Evolutionary conservation across 2,888 invertebrate species (phyloP).

Genomic region (Pyrochroa serraticornis): DNA sequence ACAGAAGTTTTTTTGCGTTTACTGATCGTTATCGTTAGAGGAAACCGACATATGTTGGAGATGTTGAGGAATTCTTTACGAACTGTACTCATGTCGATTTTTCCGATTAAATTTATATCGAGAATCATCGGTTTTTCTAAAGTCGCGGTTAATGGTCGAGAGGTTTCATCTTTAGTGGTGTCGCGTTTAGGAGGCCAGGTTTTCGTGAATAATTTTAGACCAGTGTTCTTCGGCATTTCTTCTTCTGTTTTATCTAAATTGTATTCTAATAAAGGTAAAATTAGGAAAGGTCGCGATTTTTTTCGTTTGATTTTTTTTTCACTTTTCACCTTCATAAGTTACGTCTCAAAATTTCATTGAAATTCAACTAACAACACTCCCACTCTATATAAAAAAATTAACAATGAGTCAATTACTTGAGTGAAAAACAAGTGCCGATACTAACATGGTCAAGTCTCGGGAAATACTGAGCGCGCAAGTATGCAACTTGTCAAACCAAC

Average conservation of each 20-base stretch:
- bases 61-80: constrained; percentile 61
- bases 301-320: constrained; percentile 28
- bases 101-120: constrained; percentile 60
- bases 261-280: constrained; percentile 40
- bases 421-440: constrained; percentile 9
- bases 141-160: constrained; percentile 64
- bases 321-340: constrained; percentile 40
- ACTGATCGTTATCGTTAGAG: constrained; percentile 41
- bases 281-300: constrained; percentile 41
- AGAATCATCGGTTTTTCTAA: constrained; percentile 63
- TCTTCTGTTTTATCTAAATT: no score
- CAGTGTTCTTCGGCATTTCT: constrained; percentile 46
- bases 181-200: constrained; percentile 48
- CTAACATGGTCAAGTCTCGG: constrained; percentile 1
- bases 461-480: constrained; percentile 7
- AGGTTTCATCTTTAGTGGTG: constrained; percentile 32
- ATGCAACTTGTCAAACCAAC: constrained; percentile 16
- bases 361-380: no score
- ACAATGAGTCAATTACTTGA: no score
- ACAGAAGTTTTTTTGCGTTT: constrained; percentile 35
- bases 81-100: constrained; percentile 65
- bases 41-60: constrained; percentile 53
- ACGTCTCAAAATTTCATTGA: not conserved
- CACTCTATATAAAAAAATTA: not conserved
- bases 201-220: constrained; percentile 53